Evolutionary conservation across 2,113 vertebrate genomes (phyloP).

Genomic region (Pantherophis guttatus): DNA sequence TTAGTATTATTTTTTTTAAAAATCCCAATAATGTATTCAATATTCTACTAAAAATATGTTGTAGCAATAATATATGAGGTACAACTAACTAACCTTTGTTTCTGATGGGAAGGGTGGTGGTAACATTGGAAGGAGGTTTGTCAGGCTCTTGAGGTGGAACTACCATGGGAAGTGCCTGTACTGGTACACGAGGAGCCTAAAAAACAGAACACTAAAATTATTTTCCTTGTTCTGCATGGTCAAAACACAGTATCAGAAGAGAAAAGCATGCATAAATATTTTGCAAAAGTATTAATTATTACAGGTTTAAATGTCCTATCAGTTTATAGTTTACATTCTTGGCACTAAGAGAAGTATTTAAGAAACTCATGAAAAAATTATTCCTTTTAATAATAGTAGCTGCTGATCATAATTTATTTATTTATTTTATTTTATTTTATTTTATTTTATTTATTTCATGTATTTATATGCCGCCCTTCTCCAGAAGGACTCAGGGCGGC

Average conservation of each 20-base stretch:
- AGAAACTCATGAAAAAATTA: neutral
- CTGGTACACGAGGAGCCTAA: conserved; percentile 97
- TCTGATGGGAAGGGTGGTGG: conserved; percentile 87
- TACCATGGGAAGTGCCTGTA: conserved; percentile 98
- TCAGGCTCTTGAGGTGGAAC: conserved; percentile 98
- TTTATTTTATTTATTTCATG: too few relatives aligned
- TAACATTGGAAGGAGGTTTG: conserved; percentile 92
- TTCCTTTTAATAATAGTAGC: neutral
- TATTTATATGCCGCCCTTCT: too few relatives aligned
- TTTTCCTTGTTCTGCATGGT: conserved; percentile 41
- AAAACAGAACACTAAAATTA: conserved; percentile 55
- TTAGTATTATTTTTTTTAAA: neutral
- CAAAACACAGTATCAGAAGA: conserved; percentile 36
- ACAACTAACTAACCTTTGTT: conserved; percentile 94
- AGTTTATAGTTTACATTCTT: neutral
- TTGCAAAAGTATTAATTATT: neutral
- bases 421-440: too few relatives aligned
- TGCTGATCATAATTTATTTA: neutral
- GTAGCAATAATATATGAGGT: conserved; percentile 52
- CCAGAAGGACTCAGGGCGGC: too few relatives aligned
- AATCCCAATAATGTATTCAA: conserved; percentile 13
- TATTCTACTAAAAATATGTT: conserved; percentile 44
- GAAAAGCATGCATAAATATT: neutral
- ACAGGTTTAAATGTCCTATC: neutral
- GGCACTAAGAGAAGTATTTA: neutral